Conservation (phyloP, 2,888 invertebrate species). For the Melinopterus prodromus region DNA sequence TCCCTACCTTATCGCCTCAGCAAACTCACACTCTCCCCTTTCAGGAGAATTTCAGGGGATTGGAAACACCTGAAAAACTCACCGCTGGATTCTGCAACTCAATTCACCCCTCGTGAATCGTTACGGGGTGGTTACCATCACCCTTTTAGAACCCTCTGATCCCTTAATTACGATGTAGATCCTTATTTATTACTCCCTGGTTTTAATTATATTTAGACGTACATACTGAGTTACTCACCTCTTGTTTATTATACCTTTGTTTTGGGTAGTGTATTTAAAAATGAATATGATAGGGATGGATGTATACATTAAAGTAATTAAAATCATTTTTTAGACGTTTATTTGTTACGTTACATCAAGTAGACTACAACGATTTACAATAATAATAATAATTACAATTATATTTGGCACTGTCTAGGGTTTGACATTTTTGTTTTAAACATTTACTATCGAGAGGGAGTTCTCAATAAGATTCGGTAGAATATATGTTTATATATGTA, state of each 20-base stretch:
- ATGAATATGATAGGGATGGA: neutral
- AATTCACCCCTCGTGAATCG: neutral
- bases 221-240: neutral
- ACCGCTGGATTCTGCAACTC: neutral
- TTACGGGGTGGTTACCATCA: neutral
- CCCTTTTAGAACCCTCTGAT: neutral
- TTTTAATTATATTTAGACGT: neutral
- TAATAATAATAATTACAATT: neutral
- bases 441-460: neutral
- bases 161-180: neutral
- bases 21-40: neutral
- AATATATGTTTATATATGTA: neutral
- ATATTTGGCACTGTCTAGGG: neutral
- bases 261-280: neutral
- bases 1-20: neutral
- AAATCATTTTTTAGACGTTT: neutral
- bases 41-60: neutral
- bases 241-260: neutral
- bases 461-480: neutral
- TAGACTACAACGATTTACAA: neutral
- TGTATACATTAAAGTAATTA: neutral
- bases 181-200: neutral
- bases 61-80: neutral
- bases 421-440: neutral
- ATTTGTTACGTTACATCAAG: neutral